Percentiles rank a stretch among this genome's conserved stretches.
Conservation (phyloP, 2,113 vertebrate species). For the Daboia siamensis region DNA sequence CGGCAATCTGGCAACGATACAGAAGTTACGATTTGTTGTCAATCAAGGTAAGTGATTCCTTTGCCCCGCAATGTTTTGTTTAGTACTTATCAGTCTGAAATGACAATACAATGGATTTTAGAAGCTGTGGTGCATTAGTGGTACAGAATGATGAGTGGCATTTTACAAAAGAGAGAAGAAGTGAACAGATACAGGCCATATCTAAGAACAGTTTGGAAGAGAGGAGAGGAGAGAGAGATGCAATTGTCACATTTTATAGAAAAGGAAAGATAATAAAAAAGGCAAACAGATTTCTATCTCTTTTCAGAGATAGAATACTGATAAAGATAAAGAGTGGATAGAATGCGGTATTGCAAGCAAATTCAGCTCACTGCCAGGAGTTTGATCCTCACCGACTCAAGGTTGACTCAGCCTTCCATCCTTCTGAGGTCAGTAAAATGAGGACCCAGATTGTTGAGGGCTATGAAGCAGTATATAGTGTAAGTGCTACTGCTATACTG, state of each 20-base stretch:
- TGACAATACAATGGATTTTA: conserved; percentile 60
- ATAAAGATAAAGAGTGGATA: neutral
- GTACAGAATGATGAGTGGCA: conserved; percentile 53
- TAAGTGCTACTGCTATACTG: neutral
- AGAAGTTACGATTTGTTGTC: conserved; percentile 87
- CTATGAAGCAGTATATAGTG: neutral
- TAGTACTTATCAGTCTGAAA: conserved; percentile 63
- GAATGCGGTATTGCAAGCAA: neutral
- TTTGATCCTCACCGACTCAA: neutral
- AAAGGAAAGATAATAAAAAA: conserved; percentile 33
- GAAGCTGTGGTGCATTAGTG: conserved; percentile 54
- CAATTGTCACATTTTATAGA: neutral
- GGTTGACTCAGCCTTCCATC: neutral
- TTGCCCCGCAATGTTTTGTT: conserved; percentile 66
- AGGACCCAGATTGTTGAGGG: neutral
- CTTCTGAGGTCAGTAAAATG: neutral
- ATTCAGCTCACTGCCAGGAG: neutral
- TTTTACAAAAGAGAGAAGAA: conserved; percentile 44
- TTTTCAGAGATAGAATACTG: conserved; percentile 27
- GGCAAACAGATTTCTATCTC: neutral
- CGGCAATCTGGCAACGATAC: conserved; percentile 87
- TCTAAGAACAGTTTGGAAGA: conserved; percentile 25
- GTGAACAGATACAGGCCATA: conserved; percentile 46
- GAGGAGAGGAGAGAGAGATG: conserved; percentile 23
- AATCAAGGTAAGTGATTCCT: conserved; percentile 84